These are phyloP conservation scores for Stenopsyche tienmushanensis DNA, from an alignment of 1,140 invertebrate genomes.

Conservation along the genomic window DNA sequence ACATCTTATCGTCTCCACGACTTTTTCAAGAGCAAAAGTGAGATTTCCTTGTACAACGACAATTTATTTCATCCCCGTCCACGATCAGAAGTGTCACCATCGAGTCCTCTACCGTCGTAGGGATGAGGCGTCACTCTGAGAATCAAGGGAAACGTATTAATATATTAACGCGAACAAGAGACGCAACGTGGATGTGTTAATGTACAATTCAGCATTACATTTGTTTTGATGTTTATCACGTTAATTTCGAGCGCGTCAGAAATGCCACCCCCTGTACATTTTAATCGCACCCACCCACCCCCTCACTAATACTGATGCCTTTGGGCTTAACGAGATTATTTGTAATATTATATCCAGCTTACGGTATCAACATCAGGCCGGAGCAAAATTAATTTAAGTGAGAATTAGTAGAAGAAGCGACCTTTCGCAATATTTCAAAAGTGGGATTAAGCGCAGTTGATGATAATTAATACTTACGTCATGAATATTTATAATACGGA, in stretches of 20 bases:
- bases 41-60: too few relatives aligned
- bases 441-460: constrained; percentile 16
- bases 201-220: background rate
- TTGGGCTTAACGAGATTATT: constrained; percentile 21
- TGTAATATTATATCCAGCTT: constrained; percentile 18
- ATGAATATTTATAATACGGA: constrained; percentile 16
- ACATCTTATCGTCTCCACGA: too few relatives aligned
- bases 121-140: too few relatives aligned
- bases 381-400: constrained; percentile 20
- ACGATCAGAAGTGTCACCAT: too few relatives aligned
- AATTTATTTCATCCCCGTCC: too few relatives aligned
- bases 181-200: background rate
- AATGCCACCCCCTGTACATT: background rate
- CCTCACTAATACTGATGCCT: background rate
- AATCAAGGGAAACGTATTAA: too few relatives aligned
- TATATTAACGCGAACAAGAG: background rate
- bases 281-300: background rate
- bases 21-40: too few relatives aligned
- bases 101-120: too few relatives aligned
- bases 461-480: constrained; percentile 22
- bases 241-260: background rate
- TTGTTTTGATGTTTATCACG: background rate
- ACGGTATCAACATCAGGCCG: background rate
- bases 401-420: constrained; percentile 18
- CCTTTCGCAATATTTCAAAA: constrained; percentile 22